These are phyloP conservation scores for Sebastiscus albofasciatus DNA, from an alignment of 2,797 vertebrate species.

Conservation along the genomic window DNA sequence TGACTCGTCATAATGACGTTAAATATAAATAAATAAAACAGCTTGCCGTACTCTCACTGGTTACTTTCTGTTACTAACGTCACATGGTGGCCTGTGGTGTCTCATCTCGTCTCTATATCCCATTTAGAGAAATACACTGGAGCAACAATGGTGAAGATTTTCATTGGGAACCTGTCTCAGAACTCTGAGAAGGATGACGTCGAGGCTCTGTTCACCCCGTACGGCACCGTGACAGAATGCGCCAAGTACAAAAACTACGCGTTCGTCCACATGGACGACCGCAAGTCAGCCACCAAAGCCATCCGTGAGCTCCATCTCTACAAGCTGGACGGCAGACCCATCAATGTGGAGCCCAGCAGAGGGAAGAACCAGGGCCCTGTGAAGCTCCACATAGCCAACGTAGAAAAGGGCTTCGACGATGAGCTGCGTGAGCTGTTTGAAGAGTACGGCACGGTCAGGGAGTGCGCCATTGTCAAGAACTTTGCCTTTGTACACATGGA, in stretches of 20 bases:
- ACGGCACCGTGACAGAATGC: conserved; percentile 84
- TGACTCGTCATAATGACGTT: too few species aligned
- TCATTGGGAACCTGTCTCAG: conserved; percentile 85
- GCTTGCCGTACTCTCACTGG: neutral
- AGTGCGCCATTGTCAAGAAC: conserved; percentile 85
- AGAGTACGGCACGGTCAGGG: conserved; percentile 83
- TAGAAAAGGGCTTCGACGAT: conserved; percentile 80
- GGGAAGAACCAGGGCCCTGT: conserved; percentile 82
- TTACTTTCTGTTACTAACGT: neutral
- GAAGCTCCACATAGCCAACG: conserved; percentile 86
- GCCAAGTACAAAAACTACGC: conserved; percentile 88
- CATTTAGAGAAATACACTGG: conserved; percentile 10
- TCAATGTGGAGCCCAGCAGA: conserved; percentile 85
- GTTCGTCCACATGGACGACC: conserved; percentile 87
- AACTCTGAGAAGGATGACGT: conserved; percentile 82
- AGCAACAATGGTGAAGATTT: conserved; percentile 86
- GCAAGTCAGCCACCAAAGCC: conserved; percentile 84
- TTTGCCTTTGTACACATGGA: conserved; percentile 88
- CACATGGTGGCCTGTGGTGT: neutral
- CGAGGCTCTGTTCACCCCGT: conserved; percentile 80
- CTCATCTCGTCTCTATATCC: neutral
- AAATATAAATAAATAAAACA: too few species aligned
- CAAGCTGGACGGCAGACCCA: conserved; percentile 81
- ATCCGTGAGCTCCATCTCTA: conserved; percentile 82
- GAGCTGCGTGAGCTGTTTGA: conserved; percentile 83